These are phyloP conservation scores for Chaenogobius annularis DNA, from an alignment of 2,113 vertebrate species.

Conservation along the genomic window DNA sequence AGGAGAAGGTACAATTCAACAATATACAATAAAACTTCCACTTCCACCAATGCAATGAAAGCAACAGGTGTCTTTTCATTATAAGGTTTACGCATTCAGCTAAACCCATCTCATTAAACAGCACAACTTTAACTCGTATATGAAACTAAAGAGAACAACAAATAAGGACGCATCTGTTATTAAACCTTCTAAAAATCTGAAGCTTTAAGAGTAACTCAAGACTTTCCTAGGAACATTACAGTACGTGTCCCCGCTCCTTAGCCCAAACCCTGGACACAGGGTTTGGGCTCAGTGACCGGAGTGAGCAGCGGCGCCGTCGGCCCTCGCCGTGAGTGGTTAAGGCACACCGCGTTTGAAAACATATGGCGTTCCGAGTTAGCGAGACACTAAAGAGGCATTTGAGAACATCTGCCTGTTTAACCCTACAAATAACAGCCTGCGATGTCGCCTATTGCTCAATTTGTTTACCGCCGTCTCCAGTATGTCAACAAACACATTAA, in stretches of 20 bases:
- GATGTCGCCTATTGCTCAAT: conserved; percentile 62
- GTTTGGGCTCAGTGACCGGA: conserved; percentile 30
- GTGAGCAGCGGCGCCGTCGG: conserved; percentile 10
- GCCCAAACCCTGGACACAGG: conserved; percentile 15
- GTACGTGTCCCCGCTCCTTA: conserved; percentile 16
- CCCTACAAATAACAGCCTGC: conserved; percentile 63
- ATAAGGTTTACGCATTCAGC: neutral
- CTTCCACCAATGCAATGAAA: neutral
- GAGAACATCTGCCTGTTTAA: conserved; percentile 67
- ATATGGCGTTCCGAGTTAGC: conserved; percentile 46
- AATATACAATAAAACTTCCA: neutral
- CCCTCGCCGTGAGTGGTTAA: conserved; percentile 32
- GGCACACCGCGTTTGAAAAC: conserved; percentile 34
- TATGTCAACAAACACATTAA: conserved; percentile 56
- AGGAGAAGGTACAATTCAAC: neutral
- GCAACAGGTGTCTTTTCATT: neutral
- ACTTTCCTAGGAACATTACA: conserved; percentile 27
- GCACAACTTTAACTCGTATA: neutral
- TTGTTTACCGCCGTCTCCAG: conserved; percentile 62
- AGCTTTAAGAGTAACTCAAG: neutral
- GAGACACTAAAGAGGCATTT: conserved; percentile 59
- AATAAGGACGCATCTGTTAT: too few relatives aligned
- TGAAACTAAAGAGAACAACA: neutral
- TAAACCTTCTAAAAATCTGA: too few relatives aligned
- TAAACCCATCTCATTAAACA: neutral